phyloP scores from a whole-genome alignment of 2,113 vertebrate genomes.

The Cottus gobio region DNA sequence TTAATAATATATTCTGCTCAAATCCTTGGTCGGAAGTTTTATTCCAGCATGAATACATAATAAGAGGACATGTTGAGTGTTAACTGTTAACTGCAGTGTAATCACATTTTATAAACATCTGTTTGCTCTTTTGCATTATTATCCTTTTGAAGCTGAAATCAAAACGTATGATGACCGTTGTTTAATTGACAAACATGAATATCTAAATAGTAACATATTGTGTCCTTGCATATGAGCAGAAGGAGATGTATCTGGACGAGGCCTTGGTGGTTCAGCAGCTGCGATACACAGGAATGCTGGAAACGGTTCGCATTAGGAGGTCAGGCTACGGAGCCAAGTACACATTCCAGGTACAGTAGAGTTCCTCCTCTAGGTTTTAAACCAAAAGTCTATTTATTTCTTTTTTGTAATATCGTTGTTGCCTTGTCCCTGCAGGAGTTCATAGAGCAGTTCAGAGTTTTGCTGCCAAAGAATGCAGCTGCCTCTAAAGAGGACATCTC shows the following conservation, averaged over 20 bases:
- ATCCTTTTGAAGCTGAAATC: background rate
- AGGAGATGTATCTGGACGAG: conserved; percentile 93
- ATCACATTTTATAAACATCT: background rate
- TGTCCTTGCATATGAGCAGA: conserved; percentile 81
- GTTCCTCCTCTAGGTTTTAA: background rate
- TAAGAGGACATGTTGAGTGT: background rate
- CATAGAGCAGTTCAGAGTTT: conserved; percentile 91
- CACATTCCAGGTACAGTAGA: conserved; percentile 90
- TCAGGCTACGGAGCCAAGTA: conserved; percentile 98
- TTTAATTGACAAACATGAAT: background rate
- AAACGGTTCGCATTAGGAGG: conserved; percentile 95
- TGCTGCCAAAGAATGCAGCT: conserved; percentile 88
- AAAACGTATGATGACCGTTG: background rate
- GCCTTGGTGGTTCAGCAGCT: conserved; percentile 94
- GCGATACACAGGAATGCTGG: conserved; percentile 97
- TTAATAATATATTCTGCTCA: background rate
- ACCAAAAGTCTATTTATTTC: background rate
- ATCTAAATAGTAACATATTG: background rate
- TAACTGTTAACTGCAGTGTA: background rate
- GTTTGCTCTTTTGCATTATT: background rate
- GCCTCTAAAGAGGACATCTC: conserved; percentile 87
- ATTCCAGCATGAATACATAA: background rate
- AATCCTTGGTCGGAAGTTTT: background rate
- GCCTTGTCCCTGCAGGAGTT: conserved; percentile 86
- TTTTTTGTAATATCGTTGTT: background rate